phyloP scores from a whole-genome alignment of 2,113 vertebrate genomes.

The Catharus bicknelli region DNA sequence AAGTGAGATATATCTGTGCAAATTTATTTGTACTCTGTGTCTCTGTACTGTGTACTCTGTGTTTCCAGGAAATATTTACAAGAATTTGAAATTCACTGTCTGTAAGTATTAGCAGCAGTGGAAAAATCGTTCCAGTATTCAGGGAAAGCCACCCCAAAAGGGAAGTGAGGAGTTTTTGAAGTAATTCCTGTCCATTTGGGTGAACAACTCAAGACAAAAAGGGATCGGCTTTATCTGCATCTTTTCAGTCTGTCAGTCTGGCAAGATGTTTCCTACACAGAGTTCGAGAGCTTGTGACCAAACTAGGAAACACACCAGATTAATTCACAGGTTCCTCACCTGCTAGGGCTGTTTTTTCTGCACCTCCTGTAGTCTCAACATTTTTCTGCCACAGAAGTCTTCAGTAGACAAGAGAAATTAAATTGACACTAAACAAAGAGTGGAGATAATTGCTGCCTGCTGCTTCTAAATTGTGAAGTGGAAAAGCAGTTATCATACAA shows the following conservation, averaged over 20 bases:
- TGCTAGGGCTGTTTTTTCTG: neutral
- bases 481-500: neutral
- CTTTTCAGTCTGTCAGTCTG: neutral
- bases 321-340: neutral
- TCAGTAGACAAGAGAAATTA: neutral
- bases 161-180: neutral
- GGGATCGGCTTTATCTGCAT: neutral
- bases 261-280: neutral
- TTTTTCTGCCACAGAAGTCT: neutral
- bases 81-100: neutral
- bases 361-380: neutral
- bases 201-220: neutral
- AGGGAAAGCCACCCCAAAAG: neutral
- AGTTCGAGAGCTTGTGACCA: neutral
- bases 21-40: neutral
- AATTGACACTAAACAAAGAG: neutral
- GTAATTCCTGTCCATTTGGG: neutral
- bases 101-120: neutral
- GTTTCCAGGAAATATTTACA: neutral
- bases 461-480: neutral
- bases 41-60: too few relatives aligned
- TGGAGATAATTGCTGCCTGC: neutral
- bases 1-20: neutral
- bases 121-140: neutral
- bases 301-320: neutral